Evolutionary conservation across 2,797 vertebrate species (phyloP), one percentile per base, ranked within the genome.

Genomic region (Tympanoctomys barrerae): DNA sequence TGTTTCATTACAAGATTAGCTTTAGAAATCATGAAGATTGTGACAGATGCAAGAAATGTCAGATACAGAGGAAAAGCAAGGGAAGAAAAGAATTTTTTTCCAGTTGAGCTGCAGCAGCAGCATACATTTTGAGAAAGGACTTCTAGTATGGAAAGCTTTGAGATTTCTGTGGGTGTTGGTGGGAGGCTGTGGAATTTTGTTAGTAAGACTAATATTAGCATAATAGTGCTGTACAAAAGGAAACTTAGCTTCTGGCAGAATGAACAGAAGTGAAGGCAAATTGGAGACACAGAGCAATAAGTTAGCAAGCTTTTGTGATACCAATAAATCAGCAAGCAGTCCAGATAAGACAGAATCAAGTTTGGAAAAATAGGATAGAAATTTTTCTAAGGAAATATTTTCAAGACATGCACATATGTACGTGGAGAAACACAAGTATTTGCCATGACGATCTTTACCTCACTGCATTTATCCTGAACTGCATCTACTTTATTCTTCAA

Each of bases 361-460:
- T 8, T 90, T 93, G 90, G 49, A 75, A 93, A 78, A 57, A 33
- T 14, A 85, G 49, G 5, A 19, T 28, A 54, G 39, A 42, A n/a
- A 10, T 61, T 84, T 96, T 73, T n/a, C 68, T 80, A 46, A 77
- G 68, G 39, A 90, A 91, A n/a, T 61, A 7, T 36, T 36, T 90
- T 71, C 8, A 52, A 33, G 49, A 28, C 1, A 12, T 24, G 3
- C 2, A 42, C 21, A 52, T 8, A n/a, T n/a, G 12, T 33, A n/a
- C 11, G 26, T 2, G 59, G 0, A 4, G 6, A 83, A 62, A 75
- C 7, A 80, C 1, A 71, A 61, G 19, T 4, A 0, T 8, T 19
- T 22, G 54, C 28, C 3, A 36, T 28, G 59, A 8, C 24, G 42
- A 75, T 59, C 49, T 62, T 92, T 79, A 66, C 24, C 24, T 87